These are phyloP conservation scores for Glaucomys volans DNA, from an alignment of 2,113 vertebrate species.

Conservation along the genomic window DNA sequence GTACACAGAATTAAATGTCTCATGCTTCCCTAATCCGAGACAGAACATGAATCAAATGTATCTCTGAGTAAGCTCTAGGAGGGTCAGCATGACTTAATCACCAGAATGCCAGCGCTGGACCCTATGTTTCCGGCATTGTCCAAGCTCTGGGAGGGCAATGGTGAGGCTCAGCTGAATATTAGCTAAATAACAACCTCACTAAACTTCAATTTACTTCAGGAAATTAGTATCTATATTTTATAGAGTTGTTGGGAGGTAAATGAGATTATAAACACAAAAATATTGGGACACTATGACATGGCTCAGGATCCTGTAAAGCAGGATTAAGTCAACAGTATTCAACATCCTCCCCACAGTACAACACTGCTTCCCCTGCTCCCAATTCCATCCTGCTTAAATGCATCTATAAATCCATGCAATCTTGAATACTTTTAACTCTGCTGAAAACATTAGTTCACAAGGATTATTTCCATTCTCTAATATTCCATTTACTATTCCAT, in stretches of 20 bases:
- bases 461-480: not conserved
- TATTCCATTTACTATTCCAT: not conserved
- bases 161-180: not conserved
- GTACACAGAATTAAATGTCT: not conserved
- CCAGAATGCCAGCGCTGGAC: too few species aligned
- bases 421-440: not conserved
- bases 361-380: not conserved
- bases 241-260: not conserved
- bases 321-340: not conserved
- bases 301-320: not conserved
- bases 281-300: not conserved
- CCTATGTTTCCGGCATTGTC: accelerated
- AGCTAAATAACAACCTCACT: not conserved
- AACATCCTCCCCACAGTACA: not conserved
- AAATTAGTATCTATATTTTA: not conserved
- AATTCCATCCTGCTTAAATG: not conserved
- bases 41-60: not conserved
- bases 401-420: not conserved
- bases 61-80: not conserved
- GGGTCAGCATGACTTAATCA: not conserved
- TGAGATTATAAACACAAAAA: not conserved
- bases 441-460: not conserved
- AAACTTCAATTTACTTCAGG: not conserved
- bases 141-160: not conserved
- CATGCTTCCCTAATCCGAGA: not conserved